Evolutionary conservation across 92 coral and sea anemone species (phyloP), one percentile per base, ranked within the genome.

Genomic region (Paramuricea clavata): DNA sequence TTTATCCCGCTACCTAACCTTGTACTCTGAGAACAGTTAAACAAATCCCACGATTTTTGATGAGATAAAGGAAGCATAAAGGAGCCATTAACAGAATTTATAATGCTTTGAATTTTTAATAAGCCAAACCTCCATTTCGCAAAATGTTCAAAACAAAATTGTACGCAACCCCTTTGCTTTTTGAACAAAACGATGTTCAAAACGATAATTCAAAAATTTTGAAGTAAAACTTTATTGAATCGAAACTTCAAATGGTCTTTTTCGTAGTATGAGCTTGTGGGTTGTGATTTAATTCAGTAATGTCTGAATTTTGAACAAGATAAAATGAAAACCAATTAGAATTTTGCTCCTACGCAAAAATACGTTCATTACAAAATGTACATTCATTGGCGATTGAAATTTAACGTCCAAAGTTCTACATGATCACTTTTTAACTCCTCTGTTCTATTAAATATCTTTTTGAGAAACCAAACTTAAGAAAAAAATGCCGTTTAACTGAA

Each of bases 31-130:
- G 21, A 28, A 65, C 19, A 65, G 16, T 65, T 65, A 27, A 65
- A 26, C 72, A 65, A 60, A 31, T 65, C 72, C 39, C 72, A 33
- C 41, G 39, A 65, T 65, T 65, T 11, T 39, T 65, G 0, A 65
- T 0, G 41, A 65, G 19, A 65, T 60, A 60, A 60, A 60, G 3
- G 31, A 60, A 21, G n/a, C 15, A 28, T 60, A 11, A 11, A 65
- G 28, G 21, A 28, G 19, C 41, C 72, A 28, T 65, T 65, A 17
- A 54, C 1, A 3, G 36, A 13, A 28, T 22, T 60, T 60, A 39
- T 60, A 27, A 65, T 65, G 35, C 28, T 65, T 65, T 65, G 72
- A 65, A 65, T 65, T 65, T 65, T 65, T 65, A 65, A 28, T 65
- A 65, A 65, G 41, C 41, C 7, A 6, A 65, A 27, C 72, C 27